These are phyloP conservation scores for Andricus curvator DNA, from an alignment of 2,888 invertebrate species.

Conservation along the genomic window DNA sequence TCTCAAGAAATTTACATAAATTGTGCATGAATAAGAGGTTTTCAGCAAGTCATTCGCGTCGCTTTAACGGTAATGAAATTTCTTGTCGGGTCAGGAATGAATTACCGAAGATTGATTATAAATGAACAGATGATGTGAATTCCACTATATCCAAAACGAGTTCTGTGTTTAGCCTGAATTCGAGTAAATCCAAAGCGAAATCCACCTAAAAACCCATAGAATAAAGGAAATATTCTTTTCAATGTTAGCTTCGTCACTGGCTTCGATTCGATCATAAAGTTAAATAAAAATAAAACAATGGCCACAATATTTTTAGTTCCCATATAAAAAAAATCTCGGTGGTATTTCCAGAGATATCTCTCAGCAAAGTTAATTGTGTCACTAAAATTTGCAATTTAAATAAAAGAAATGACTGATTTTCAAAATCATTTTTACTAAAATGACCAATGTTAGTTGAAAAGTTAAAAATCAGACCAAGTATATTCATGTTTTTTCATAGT, in stretches of 20 bases:
- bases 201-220: too few relatives aligned
- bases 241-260: too few relatives aligned
- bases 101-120: background rate
- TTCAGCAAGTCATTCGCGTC: background rate
- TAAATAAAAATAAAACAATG: too few relatives aligned
- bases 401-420: slow-evolving; percentile 36
- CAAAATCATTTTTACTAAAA: background rate
- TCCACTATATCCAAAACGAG: too few relatives aligned
- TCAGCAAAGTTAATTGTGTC: background rate
- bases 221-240: too few relatives aligned
- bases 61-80: background rate
- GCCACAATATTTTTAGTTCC: too few relatives aligned
- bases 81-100: background rate
- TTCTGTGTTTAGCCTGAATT: too few relatives aligned
- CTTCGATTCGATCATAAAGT: too few relatives aligned
- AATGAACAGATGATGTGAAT: background rate
- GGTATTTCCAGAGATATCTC: too few relatives aligned
- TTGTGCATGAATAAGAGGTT: slow-evolving; percentile 19
- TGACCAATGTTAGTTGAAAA: slow-evolving; percentile 27
- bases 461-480: slow-evolving; percentile 26
- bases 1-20: slow-evolving; percentile 29
- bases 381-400: background rate
- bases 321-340: too few relatives aligned
- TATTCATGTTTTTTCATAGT: background rate
- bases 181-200: too few relatives aligned